Evolutionary conservation across 2,797 vertebrate genomes (phyloP).

Genomic region (Dromococcyx pavoninus): DNA sequence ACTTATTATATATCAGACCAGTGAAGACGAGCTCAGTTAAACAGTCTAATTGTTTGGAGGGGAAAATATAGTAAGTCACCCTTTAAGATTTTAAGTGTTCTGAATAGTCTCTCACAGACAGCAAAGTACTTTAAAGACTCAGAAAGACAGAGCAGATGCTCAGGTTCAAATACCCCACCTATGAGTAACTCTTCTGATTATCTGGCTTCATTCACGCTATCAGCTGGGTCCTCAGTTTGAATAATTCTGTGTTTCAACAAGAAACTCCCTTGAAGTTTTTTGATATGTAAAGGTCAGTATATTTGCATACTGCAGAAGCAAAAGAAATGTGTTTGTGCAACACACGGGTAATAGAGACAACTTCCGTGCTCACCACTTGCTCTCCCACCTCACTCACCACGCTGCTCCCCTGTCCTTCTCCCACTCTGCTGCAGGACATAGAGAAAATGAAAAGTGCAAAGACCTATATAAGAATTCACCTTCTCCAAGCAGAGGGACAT

Average conservation of each 20-base stretch:
- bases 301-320: neutral
- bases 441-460: neutral
- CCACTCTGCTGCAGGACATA: neutral
- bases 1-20: constrained; percentile 42
- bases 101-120: neutral
- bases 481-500: neutral
- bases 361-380: neutral
- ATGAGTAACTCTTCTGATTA: neutral
- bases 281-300: neutral
- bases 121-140: neutral
- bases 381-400: neutral
- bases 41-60: constrained; percentile 35
- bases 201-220: neutral
- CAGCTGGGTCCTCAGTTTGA: neutral
- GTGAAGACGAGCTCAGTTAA: constrained; percentile 32
- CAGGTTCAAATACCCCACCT: neutral
- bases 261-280: neutral
- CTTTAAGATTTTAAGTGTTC: constrained; percentile 27
- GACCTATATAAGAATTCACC: neutral
- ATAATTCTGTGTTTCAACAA: neutral
- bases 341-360: neutral
- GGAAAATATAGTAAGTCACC: constrained; percentile 49
- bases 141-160: neutral
- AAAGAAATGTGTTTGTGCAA: neutral
- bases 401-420: neutral